These are phyloP conservation scores for Chaetura pelagica DNA, from an alignment of 2,113 vertebrate genomes.

Conservation along the genomic window DNA sequence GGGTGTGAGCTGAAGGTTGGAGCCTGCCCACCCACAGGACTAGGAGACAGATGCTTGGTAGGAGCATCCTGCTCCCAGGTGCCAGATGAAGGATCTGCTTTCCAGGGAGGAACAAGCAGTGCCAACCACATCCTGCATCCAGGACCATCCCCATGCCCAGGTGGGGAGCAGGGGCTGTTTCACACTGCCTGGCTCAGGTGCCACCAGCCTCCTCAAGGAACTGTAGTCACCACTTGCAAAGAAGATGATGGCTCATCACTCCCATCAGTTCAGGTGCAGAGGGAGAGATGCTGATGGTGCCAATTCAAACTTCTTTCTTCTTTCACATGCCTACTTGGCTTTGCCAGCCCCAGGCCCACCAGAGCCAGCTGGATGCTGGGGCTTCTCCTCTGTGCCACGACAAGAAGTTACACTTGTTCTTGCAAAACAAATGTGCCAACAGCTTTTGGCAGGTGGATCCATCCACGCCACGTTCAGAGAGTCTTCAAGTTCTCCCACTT, in stretches of 20 bases:
- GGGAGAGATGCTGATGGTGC: neutral
- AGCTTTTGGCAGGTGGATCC: neutral
- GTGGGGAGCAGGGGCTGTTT: conserved; percentile 13
- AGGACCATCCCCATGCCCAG: neutral
- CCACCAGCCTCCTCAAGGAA: neutral
- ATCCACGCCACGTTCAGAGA: neutral
- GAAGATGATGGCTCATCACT: neutral
- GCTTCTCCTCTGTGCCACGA: neutral
- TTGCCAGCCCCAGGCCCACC: neutral
- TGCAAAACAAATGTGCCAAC: neutral
- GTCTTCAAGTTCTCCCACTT: neutral
- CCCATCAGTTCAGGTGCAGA: neutral
- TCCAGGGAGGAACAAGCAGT: neutral
- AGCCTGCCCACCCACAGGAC: neutral
- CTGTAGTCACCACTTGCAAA: neutral
- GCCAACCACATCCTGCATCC: neutral
- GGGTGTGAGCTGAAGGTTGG: neutral
- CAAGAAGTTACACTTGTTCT: neutral
- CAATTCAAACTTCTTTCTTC: neutral
- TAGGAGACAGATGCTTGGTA: conserved; percentile 32
- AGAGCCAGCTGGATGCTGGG: conserved; percentile 34
- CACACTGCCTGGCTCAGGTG: neutral
- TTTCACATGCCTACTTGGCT: neutral
- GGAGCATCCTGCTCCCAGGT: neutral
- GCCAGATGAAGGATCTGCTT: conserved; percentile 40